Conservation (phyloP, 2,888 invertebrate species). For the Lepidocyrtinus sp. region DNA sequence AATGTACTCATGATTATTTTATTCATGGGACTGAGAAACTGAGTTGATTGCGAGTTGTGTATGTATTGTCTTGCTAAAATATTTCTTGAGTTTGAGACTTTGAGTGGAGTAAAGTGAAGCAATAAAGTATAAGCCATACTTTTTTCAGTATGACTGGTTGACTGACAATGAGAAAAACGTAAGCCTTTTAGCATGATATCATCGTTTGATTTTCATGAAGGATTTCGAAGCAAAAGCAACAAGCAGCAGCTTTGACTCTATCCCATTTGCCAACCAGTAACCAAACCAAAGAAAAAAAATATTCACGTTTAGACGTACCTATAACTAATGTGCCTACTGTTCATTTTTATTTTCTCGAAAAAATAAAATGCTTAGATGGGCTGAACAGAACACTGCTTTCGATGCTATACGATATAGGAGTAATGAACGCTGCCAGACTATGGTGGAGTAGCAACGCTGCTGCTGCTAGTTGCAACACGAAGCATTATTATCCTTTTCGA, state of each 20-base stretch:
- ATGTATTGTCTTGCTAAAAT: too few species aligned
- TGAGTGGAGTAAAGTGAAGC: too few species aligned
- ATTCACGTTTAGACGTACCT: background rate
- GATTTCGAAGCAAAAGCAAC: background rate
- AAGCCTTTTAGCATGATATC: slow-evolving; percentile 9
- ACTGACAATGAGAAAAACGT: slow-evolving; percentile 2
- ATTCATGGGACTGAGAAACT: too few species aligned
- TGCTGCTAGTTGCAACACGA: too few species aligned
- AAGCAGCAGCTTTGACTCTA: background rate
- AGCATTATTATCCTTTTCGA: too few species aligned
- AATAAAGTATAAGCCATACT: too few species aligned
- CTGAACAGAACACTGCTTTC: background rate
- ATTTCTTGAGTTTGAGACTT: too few species aligned
- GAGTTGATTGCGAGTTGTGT: too few species aligned
- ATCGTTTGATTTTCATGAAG: slow-evolving; percentile 7
- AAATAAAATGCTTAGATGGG: slow-evolving; percentile 2
- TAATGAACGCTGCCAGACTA: background rate
- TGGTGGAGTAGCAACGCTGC: background rate
- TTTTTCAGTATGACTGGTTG: too few species aligned
- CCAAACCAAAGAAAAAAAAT: too few species aligned
- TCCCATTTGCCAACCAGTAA: background rate
- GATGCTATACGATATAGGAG: background rate
- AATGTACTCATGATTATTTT: too few species aligned
- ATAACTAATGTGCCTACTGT: background rate
- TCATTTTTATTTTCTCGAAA: background rate